Percentiles rank a stretch among this genome's conserved stretches.
phyloP scores from a whole-genome alignment of 1,140 invertebrate species.

The Sesamia nonagrioides region DNA sequence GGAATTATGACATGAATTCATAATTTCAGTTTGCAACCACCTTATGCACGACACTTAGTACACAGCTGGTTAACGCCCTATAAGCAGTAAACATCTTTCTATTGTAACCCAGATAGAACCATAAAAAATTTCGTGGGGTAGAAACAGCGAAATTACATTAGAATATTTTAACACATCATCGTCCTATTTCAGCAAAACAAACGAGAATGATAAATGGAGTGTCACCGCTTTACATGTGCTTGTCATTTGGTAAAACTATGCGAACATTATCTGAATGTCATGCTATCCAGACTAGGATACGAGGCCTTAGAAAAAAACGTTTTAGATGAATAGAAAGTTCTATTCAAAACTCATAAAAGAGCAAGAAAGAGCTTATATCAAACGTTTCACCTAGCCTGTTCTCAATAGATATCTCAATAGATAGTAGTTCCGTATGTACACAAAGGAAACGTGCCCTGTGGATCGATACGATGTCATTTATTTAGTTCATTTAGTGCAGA shows the following conservation, averaged over 20 bases:
- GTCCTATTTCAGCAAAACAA: background rate
- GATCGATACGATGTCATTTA: background rate
- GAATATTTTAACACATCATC: background rate
- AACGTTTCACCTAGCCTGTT: background rate
- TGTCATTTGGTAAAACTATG: constrained; percentile 21
- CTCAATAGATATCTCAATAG: background rate
- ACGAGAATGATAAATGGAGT: constrained; percentile 21
- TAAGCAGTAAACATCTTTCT: too few species aligned
- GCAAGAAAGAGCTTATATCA: background rate
- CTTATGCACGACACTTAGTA: too few species aligned
- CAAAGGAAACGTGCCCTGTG: background rate
- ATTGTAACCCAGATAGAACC: too few species aligned
- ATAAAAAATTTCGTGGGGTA: background rate
- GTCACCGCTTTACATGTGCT: constrained; percentile 1
- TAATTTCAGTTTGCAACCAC: too few species aligned
- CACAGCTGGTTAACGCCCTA: too few species aligned
- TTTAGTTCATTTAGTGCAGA: too few species aligned
- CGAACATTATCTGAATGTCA: background rate
- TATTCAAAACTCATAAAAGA: background rate
- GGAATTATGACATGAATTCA: too few species aligned
- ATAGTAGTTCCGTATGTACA: background rate
- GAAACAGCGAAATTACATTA: background rate
- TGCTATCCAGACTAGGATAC: background rate
- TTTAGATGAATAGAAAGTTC: background rate
- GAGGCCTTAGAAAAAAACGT: too few species aligned